Evolutionary conservation across 2,113 vertebrate species (phyloP).

Genomic region (Anolis carolinensis): DNA sequence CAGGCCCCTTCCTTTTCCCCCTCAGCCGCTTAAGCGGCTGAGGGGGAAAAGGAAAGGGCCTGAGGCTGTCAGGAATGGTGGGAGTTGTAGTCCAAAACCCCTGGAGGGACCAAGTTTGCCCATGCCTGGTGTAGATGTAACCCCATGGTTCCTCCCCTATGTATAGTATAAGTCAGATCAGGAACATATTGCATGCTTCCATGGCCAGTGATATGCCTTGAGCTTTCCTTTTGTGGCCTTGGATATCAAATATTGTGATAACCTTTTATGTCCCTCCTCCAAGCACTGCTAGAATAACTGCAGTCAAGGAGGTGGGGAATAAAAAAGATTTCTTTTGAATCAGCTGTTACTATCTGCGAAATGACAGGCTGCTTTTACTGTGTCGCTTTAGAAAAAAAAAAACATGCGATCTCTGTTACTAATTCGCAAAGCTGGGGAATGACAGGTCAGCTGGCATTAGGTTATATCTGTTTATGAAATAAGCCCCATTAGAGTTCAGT

Average conservation of each 20-base stretch:
- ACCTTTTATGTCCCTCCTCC: background rate
- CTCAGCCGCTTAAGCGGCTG: too few species aligned
- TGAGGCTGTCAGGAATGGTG: too few species aligned
- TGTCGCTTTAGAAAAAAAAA: slow-evolving; percentile 4
- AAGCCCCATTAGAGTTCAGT: background rate
- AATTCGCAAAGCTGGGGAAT: background rate
- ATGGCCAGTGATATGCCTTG: background rate
- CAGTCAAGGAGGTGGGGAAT: background rate
- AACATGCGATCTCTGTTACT: background rate
- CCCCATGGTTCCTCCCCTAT: too few species aligned
- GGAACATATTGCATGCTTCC: background rate
- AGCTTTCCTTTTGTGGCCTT: background rate
- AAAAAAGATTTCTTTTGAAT: background rate
- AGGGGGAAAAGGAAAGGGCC: too few species aligned
- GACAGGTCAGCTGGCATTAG: background rate
- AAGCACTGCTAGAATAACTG: background rate
- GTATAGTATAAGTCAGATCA: background rate
- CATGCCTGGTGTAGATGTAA: too few species aligned
- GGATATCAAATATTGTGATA: background rate
- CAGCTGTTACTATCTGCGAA: background rate
- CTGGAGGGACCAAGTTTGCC: too few species aligned
- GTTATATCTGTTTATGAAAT: background rate
- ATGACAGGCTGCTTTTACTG: background rate
- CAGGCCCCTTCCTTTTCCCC: too few species aligned
- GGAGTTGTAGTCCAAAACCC: too few species aligned